These are phyloP conservation scores for Drosophila macrospina DNA, from an alignment of 2,888 invertebrate species.

Conservation along the genomic window DNA sequence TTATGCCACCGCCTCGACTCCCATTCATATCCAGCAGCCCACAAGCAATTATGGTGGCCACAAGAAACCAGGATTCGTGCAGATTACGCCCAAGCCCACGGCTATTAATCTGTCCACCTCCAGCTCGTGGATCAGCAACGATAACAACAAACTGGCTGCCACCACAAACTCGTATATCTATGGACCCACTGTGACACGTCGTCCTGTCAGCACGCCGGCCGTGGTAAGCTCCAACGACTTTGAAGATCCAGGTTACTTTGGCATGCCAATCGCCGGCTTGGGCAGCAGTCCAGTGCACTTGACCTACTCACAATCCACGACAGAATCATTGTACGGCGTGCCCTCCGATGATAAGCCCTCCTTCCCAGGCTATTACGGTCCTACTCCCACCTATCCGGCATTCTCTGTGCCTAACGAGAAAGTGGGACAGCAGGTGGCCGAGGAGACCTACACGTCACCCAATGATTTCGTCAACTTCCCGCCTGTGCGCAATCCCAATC, in stretches of 20 bases:
- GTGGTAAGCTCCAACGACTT: constrained; percentile 83
- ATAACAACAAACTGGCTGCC: constrained; percentile 50
- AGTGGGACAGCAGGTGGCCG: constrained; percentile 67
- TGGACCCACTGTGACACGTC: constrained; percentile 77
- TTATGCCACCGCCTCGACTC: constrained; percentile 75
- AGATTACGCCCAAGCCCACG: constrained; percentile 87
- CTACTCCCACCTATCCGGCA: constrained; percentile 84
- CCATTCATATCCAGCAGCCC: constrained; percentile 83
- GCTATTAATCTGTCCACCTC: constrained; percentile 75
- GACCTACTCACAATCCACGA: constrained; percentile 70
- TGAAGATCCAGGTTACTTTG: constrained; percentile 85
- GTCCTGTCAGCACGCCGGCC: constrained; percentile 69
- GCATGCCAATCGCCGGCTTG: constrained; percentile 48
- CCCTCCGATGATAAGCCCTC: constrained; percentile 84
- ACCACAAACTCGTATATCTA: constrained; percentile 85
- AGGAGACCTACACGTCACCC: constrained; percentile 88
- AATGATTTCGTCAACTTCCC: constrained; percentile 93
- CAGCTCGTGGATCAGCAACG: constrained; percentile 64
- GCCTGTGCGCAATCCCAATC: constrained; percentile 93
- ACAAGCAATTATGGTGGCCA: constrained; percentile 55
- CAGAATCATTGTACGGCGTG: constrained; percentile 66
- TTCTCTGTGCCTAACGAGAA: constrained; percentile 83
- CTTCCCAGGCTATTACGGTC: constrained; percentile 84
- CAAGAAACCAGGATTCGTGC: constrained; percentile 83
- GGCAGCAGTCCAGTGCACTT: constrained; percentile 66